These are phyloP conservation scores for Anguilla japonica DNA, from an alignment of 2,113 vertebrate genomes.

Conservation along the genomic window DNA sequence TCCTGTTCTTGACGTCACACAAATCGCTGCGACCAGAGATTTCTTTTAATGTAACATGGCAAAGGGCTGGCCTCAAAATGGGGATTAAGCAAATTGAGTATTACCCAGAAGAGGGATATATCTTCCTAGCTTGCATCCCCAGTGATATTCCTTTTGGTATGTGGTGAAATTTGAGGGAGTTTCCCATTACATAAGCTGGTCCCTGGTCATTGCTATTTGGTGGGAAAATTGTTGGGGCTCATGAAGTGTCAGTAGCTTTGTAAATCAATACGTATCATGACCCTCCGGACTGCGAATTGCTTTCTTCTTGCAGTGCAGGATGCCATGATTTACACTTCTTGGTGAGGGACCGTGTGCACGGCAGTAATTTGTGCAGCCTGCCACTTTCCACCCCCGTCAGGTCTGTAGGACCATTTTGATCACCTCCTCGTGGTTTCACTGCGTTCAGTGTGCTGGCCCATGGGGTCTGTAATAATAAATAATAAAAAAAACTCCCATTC, in stretches of 20 bases:
- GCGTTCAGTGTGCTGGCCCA: not conserved
- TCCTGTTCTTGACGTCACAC: not conserved
- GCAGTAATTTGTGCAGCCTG: not conserved
- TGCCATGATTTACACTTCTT: constrained; percentile 23
- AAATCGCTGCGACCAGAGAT: not conserved
- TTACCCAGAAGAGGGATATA: constrained; percentile 1
- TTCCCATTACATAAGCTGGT: constrained; percentile 29
- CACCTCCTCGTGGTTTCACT: not conserved
- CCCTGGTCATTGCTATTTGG: constrained; percentile 31
- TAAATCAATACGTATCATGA: constrained; percentile 44
- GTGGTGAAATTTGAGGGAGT: constrained; percentile 9
- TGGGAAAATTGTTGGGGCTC: constrained; percentile 45
- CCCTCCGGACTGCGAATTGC: constrained; percentile 32
- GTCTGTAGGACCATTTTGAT: not conserved
- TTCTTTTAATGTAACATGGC: not conserved
- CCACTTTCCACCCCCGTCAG: not conserved
- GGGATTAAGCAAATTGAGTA: not conserved
- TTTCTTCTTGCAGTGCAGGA: constrained; percentile 10
- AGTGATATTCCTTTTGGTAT: not conserved
- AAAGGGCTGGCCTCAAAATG: not conserved
- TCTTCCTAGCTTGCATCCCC: not conserved
- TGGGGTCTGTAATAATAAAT: not conserved
- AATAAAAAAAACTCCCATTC: not conserved
- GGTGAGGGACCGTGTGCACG: not conserved
- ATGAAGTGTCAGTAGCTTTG: constrained; percentile 38